Base-by-base conservation (phyloP, 2,888 invertebrate genomes). In the Mechanitis mazaeus region DNA sequence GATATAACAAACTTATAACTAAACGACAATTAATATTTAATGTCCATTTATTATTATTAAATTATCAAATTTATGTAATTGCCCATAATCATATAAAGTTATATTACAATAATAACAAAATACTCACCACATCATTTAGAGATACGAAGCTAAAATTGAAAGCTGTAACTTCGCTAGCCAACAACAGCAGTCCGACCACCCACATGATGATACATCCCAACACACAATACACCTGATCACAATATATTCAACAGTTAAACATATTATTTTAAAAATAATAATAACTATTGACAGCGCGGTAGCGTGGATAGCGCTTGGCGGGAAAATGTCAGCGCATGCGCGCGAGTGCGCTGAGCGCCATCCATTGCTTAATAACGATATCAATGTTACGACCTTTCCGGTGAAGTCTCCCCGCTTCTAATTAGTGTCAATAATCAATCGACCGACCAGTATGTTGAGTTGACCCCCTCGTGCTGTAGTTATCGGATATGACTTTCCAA, bases 311-410 rank as follows among this genome's bases (percentile, higher is more conserved):
- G 74, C 75, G 85, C 78, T 79, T 83, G 84, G 86, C 87, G 86
- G 84, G 85, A 87, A 86, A 86, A 84, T 86, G 87, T 75, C 68
- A 65, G 80, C 81, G 85, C 84, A 77, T 76, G 83, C 80, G 83
- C 84, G 76, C 77, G 76, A 70, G 73, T 74, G 73, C 78, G 75
- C 80, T 78, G 79, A 78, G 78, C 80, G 76, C 68, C 68, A 74
- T 79, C 79, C 77, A 78, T 87, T 87, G 85, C 88, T 79, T 86
- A 87, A 87, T 81, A 70, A 71, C 70, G 73, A 70, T 73, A 74
- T 72, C 72, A 69, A 45, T 66, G 65, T 64, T 63, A 63, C 64
- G 58, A 64, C 55, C 66, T 62, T 55, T 61, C 58, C 28, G 60
- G 46, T 38, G 38, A 33, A 33, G 55, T 59, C 59, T 68, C 70